These are phyloP conservation scores for Anagyrus pseudococci DNA, from an alignment of 2,888 invertebrate species.

Conservation along the genomic window DNA sequence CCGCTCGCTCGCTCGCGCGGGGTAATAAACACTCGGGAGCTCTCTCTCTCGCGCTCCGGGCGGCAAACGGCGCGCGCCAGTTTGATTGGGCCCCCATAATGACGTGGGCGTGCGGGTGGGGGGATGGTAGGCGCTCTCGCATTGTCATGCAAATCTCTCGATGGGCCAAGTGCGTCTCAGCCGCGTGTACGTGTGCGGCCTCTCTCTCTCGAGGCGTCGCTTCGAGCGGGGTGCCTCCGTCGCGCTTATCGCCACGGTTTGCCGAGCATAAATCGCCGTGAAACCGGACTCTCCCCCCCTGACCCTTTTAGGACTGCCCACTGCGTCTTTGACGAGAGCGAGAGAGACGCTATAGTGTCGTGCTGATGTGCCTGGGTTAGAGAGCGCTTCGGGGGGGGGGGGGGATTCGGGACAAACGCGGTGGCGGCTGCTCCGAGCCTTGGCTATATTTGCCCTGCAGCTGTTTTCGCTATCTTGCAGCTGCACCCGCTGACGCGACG, in stretches of 20 bases:
- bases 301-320: neutral
- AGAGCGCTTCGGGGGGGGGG: no score
- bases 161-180: neutral
- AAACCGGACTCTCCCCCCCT: conserved; percentile 34
- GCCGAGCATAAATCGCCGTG: conserved; percentile 44
- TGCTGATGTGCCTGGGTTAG: no score
- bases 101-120: conserved; percentile 41
- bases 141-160: conserved; percentile 60
- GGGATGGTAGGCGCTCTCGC: conserved; percentile 31
- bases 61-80: conserved; percentile 31
- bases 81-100: conserved; percentile 59
- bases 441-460: no score
- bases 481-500: no score
- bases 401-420: no score
- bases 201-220: neutral
- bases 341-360: no score
- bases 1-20: neutral
- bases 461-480: no score
- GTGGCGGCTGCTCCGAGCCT: no score
- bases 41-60: no score
- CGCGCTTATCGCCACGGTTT: conserved; percentile 44
- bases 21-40: conserved; percentile 30
- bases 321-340: no score
- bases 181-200: neutral
- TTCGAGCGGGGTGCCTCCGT: no score